These are phyloP conservation scores for Colinus virginianus DNA, from an alignment of 2,113 vertebrate species.

Conservation along the genomic window DNA sequence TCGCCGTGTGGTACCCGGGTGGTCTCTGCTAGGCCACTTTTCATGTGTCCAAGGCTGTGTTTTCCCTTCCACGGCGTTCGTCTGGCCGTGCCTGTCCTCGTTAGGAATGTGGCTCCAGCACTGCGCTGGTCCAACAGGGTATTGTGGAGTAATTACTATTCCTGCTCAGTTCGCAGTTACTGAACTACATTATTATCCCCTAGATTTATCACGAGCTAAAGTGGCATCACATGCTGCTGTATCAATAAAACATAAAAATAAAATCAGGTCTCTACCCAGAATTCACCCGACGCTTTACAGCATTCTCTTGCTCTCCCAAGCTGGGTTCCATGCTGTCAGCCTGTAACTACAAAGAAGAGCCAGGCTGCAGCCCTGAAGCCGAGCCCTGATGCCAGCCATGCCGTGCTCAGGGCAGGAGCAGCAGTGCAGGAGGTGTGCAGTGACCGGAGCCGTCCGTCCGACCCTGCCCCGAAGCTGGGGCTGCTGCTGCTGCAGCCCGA, in stretches of 20 bases:
- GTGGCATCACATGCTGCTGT: neutral
- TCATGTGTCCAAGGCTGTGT: constrained; percentile 14
- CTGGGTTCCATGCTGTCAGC: neutral
- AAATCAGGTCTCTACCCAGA: neutral
- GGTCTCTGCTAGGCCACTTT: constrained; percentile 37
- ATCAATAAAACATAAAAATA: neutral
- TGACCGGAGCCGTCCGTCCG: fast-evolving
- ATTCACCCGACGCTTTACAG: neutral
- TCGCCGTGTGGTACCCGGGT: constrained; percentile 36
- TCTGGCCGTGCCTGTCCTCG: fast-evolving
- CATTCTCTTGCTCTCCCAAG: neutral
- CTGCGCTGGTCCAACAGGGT: neutral
- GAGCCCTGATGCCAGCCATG: neutral
- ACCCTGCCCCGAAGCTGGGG: neutral
- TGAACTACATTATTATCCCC: neutral
- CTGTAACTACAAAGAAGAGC: fast-evolving
- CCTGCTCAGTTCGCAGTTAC: neutral
- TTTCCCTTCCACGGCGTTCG: neutral
- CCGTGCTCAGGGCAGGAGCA: too few relatives aligned
- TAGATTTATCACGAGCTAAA: neutral
- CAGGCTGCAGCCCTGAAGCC: fast-evolving
- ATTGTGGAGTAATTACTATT: neutral
- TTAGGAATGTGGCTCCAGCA: neutral
- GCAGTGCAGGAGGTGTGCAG: neutral
- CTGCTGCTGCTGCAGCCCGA: neutral